Evolutionary conservation across 2,113 vertebrate species (phyloP), one percentile per base, ranked within the genome.

Genomic region (Nannospalax galili): DNA sequence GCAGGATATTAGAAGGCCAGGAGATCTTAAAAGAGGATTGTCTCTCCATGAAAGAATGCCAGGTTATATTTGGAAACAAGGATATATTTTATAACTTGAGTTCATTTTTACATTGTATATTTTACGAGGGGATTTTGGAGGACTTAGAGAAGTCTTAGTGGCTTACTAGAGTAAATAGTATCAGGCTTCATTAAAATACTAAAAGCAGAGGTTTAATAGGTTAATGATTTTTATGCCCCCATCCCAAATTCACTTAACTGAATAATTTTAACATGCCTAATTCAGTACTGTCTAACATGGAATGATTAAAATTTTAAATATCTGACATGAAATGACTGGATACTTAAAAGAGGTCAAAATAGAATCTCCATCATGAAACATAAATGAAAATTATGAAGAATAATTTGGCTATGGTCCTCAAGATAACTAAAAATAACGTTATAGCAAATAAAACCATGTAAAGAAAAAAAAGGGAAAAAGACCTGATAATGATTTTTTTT

Each of bases 251-350:
- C 65, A 64, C 14, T 86, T 94, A 96, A 84, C 17, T 62, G 52
- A 92, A n/a, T 78, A 80, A 95, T 16, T 95, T 90, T 78, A 90
- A 85, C 42, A 77, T 91, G 35, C n/a, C 11, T 70, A 84, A 80
- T 92, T 74, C 37, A 81, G 14, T 78, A 88, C 70, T 40, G 37
- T 64, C 56, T 94, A 92, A 58, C 28, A 65, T 90, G n/a, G 60
- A 95, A 73, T 92, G 32, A 82, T 91, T 89, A 93, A 94, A 93
- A n/a, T 88, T 80, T 95, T 37, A 95, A 92, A 52, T 88, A 74
- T 60, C n/a, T 91, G 72, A 85, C 12, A 74, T 82, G 42, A 56
- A 85, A 28, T 88, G 12, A 77, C 74, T 92, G 56, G 88, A 93
- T 77, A 42, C 52, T 85, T 95, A 72, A 92, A 92, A 19, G 20